A percentile compares a stretch with the other conserved stretches of the same genome.
These are phyloP conservation scores for Scotopteryx bipunctaria DNA, from an alignment of 2,888 invertebrate species.

Conservation along the genomic window DNA sequence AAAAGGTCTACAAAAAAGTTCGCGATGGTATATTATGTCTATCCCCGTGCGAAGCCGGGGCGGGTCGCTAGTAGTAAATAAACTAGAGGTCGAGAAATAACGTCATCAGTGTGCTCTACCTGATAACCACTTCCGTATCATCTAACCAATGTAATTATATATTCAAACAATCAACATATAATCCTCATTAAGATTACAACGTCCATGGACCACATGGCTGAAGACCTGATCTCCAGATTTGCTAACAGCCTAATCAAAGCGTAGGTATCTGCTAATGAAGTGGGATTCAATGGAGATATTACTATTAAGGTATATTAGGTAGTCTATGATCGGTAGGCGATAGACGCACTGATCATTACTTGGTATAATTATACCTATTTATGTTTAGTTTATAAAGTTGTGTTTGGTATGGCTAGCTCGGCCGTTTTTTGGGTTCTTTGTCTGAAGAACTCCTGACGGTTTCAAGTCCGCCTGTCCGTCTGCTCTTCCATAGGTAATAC, in stretches of 20 bases:
- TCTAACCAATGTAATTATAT: neutral
- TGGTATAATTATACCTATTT: neutral
- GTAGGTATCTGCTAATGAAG: slow-evolving; percentile 16
- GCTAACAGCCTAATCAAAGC: slow-evolving; percentile 19
- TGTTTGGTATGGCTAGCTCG: too few relatives aligned
- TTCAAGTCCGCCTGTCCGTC: too few relatives aligned
- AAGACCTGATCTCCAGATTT: slow-evolving; percentile 25
- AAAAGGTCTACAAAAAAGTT: too few relatives aligned
- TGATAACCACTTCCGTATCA: neutral
- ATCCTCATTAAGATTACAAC: slow-evolving; percentile 16
- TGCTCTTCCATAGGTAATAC: too few relatives aligned
- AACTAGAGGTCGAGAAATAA: too few relatives aligned
- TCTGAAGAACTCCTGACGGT: too few relatives aligned
- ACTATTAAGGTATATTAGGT: slow-evolving; percentile 9
- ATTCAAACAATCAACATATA: slow-evolving; percentile 2
- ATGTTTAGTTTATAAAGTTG: too few relatives aligned
- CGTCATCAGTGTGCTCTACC: too few relatives aligned
- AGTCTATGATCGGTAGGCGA: neutral
- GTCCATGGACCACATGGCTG: slow-evolving; percentile 4
- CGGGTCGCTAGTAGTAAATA: too few relatives aligned
- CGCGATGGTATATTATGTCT: too few relatives aligned
- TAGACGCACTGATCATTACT: neutral
- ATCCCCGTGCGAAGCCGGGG: too few relatives aligned
- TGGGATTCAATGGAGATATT: slow-evolving; percentile 11
- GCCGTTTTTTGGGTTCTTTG: too few relatives aligned